Evolutionary conservation across 92 coral and sea anemone species (phyloP), one percentile per base, ranked within the genome.

Genomic region (Muricea muricata): DNA sequence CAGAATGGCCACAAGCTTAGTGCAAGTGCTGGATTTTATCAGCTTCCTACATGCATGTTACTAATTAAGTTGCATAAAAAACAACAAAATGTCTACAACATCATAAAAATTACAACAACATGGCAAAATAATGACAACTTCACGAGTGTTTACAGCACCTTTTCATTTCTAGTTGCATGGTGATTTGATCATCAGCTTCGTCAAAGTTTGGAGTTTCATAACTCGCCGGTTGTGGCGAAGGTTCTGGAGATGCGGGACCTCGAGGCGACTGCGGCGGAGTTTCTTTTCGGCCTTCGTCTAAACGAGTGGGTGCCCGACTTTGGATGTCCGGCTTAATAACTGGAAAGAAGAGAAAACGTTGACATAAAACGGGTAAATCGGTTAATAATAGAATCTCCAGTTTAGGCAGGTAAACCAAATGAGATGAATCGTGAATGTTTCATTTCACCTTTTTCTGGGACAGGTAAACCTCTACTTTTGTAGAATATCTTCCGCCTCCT

Each of bases 141-240:
- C n/a, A n/a, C n/a, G n/a, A n/a, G n/a, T n/a, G n/a, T n/a, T n/a
- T n/a, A n/a, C n/a, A n/a, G n/a, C n/a, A 95, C 98, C 93, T 89
- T 68, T 46, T 80, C 40, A 89, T 75, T 84, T 95, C 97, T 23
- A 95, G 88, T 72, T 93, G 97, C 61, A 95, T 50, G 13, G 97
- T 91, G 57, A 95, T 93, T 80, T 90, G 98, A 32, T 93, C 95
- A 79, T 87, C 85, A 25, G 94, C 89, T 68, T 93, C 97, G 35
- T 78, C 67, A 45, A 13, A 45, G 56, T 55, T 90, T 57, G 84
- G 84, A 34, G 79, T 72, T 14, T 23, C 40, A 29, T 67, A 46
- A n/a, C 45, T 24, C 55, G 76, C 31, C 78, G 63, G 78, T 33
- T 81, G 52, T 65, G 57, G 48, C 14, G 50, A 72, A 17, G 32